Percentiles rank a stretch among this genome's conserved stretches.
Evolutionary conservation across 2,113 vertebrate species (phyloP).

Genomic region (Pseudorasbora parva): DNA sequence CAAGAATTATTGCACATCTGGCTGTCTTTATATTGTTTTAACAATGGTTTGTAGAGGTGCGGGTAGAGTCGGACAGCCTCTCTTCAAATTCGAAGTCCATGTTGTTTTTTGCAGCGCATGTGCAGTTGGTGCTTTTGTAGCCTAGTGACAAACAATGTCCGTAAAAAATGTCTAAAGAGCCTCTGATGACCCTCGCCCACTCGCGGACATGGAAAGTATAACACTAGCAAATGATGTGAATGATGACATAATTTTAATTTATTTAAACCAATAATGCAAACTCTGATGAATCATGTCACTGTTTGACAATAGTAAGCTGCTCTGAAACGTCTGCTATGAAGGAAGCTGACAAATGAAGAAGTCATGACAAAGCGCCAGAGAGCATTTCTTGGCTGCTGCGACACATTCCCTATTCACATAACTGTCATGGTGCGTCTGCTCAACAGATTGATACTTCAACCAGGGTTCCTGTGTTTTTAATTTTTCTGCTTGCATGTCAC

Average conservation of each 20-base stretch:
- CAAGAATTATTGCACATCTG: no score
- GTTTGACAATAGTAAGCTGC: conserved; percentile 14
- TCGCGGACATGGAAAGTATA: no score
- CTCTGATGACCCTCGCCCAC: no score
- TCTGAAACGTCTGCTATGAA: background rate
- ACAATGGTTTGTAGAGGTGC: no score
- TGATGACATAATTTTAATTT: background rate
- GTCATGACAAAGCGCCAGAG: background rate
- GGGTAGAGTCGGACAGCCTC: no score
- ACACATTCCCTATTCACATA: conserved; percentile 10
- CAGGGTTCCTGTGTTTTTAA: background rate
- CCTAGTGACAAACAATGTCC: no score
- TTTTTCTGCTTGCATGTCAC: conserved; percentile 18
- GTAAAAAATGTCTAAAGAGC: no score
- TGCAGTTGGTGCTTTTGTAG: no score
- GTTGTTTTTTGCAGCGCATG: no score
- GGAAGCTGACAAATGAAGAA: conserved; percentile 20
- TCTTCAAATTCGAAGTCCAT: no score
- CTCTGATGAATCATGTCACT: background rate
- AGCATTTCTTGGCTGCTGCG: background rate
- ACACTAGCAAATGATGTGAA: background rate
- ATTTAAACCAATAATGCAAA: background rate
- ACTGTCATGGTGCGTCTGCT: conserved; percentile 23
- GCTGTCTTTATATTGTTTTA: no score
- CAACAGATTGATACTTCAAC: conserved; percentile 19